Evolutionary conservation across 1,140 invertebrate species (phyloP), one percentile per base, ranked within the genome.

Genomic region (Theocolax elegans): DNA sequence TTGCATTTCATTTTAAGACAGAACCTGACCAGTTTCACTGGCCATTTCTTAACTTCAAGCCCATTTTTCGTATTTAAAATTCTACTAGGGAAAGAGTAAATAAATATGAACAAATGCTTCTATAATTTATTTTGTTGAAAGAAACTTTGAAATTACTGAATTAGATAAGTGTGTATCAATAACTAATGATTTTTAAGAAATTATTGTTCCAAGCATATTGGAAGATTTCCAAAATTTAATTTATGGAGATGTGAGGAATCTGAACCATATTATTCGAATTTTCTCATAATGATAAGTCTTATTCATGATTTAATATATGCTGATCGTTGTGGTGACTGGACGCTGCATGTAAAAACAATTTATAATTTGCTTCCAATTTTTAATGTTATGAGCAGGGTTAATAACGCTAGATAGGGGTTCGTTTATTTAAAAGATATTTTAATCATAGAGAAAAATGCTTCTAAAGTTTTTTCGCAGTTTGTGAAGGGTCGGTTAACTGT

Each of bases 261-360:
- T 1, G 25, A 58, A 58, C 17, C 17, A 42, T 67, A 19, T 1
- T 48, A 67, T 46, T 46, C 38, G 17, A 67, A 58, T 58, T 58
- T 67, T 35, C 17, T 58, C 13, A 54, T 46, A 15, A 53, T 67
- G 17, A 46, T 58, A 25, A 54, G n/a, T 44, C 21, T 58, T 9
- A 9, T 58, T 8, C 3, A 38, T 8, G 59, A 74, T 59, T 67
- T 64, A 15, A 63, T 71, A 25, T 10, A 54, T 31, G 53, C 40
- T 13, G 65, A 74, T 74, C 38, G 70, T 1, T 27, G 42, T 51
- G 66, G 70, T 10, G 35, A 74, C 38, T 74, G 70, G 66, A 13
- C 65, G 23, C 53, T 69, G 46, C 49, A 74, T 29, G 8, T 69
- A 0, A 9, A 29, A 3, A 46, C 66, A n/a, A 10, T 65, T 3